Base-by-base conservation (phyloP, 1,140 invertebrate species). In the Cryptotermes secundus region DNA sequence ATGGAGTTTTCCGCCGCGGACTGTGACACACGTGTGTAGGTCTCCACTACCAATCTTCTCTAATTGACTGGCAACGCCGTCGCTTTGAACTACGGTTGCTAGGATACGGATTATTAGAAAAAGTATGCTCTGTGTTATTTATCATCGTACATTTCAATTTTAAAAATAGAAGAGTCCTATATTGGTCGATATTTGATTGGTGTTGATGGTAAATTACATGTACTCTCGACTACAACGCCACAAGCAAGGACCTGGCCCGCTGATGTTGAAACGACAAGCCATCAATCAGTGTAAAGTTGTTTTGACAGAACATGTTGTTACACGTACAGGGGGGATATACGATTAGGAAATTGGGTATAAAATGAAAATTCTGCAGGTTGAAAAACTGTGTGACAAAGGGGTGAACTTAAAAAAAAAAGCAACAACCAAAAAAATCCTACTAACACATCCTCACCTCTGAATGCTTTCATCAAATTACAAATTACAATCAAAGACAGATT, bases 131-230 rank as follows among this genome's bases (percentile, higher is more conserved):
- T 72, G 59, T 72, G 59, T 72, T 72, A 72, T 72, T 72, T 72
- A 72, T 72, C 59, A 72, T 72, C 59, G 26, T 72, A 72, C 59
- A 72, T 72, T 72, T 72, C 59, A 72, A 72, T 72, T 72, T 72
- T 72, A 72, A 72, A 72, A 72, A 72, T 49, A 72, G 26, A 72
- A n/a, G 59, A 72, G 59, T 31, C n/a, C 14, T 49, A 72, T 31
- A 72, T 72, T 72, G 26, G 31, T 72, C 59, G 59, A 72, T 72
- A 72, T 72, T 72, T 72, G 59, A 72, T 72, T 72, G 59, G 59
- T 72, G 59, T 31, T 72, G 59, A 72, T n/a, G n/a, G 26, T 31
- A n/a, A 72, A 72, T 72, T 72, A 72, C 59, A 72, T 9, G 59
- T 26, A 72, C 59, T 72, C 59, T 72, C 26, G 7, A 72, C 59